A percentile compares a stretch with the other conserved stretches of the same genome.
Evolutionary conservation across 2,113 vertebrate species (phyloP).

Genomic region (Bungarus multicinctus): DNA sequence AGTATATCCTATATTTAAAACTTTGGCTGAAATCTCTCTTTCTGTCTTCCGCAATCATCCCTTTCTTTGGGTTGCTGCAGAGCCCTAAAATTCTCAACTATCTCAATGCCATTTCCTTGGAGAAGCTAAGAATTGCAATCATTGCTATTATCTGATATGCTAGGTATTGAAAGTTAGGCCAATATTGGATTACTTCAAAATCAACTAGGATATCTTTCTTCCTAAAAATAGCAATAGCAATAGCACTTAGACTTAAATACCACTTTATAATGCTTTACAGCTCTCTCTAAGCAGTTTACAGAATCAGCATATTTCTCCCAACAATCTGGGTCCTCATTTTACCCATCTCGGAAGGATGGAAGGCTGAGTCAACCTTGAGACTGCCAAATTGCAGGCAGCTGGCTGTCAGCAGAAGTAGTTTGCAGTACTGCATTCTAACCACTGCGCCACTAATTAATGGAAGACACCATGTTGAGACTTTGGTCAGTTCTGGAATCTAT

Average conservation of each 20-base stretch:
- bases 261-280: too few species aligned
- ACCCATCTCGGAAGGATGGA: too few species aligned
- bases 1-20: neutral
- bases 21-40: neutral
- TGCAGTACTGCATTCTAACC: too few species aligned
- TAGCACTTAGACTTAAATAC: too few species aligned
- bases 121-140: neutral
- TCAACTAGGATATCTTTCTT: neutral
- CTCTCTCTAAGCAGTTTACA: too few species aligned
- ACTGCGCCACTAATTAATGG: neutral
- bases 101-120: neutral
- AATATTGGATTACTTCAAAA: neutral
- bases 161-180: neutral
- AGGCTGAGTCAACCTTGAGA: too few species aligned
- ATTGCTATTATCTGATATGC: neutral
- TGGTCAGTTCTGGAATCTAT: neutral
- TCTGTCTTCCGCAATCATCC: neutral
- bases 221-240: neutral
- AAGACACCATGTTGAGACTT: neutral
- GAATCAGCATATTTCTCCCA: too few species aligned
- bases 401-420: too few species aligned
- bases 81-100: neutral
- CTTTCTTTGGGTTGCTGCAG: neutral
- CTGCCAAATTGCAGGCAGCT: too few species aligned
- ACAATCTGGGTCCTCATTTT: too few species aligned